A percentile compares a stretch with the other conserved stretches of the same genome.
Conservation (phyloP, 64 coral and sea anemone genomes). For the Montipora capricornis region DNA sequence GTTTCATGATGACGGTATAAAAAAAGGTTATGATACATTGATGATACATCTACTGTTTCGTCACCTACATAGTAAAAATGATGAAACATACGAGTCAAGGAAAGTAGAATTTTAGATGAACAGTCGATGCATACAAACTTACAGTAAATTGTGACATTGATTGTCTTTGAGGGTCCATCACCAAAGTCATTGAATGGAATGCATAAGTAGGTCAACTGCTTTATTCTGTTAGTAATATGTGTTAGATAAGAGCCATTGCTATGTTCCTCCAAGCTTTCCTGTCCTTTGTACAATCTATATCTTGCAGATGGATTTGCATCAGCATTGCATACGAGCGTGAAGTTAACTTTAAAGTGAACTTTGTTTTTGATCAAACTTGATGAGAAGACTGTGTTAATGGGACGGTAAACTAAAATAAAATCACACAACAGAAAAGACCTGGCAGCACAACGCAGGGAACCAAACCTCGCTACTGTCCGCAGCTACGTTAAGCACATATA, state of each 20-base stretch:
- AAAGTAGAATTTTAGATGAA: too few relatives aligned
- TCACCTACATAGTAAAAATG: too few relatives aligned
- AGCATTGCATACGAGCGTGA: not conserved
- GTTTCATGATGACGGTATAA: too few relatives aligned
- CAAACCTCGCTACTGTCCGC: too few relatives aligned
- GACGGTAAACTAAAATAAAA: not conserved
- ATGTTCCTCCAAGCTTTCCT: not conserved
- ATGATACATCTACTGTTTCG: too few relatives aligned
- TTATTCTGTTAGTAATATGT: not conserved
- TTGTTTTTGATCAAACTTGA: not conserved
- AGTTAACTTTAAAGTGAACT: not conserved
- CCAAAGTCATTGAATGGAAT: not conserved
- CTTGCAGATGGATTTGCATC: not conserved
- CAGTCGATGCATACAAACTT: not conserved
- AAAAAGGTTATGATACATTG: too few relatives aligned
- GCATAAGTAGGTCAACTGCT: not conserved
- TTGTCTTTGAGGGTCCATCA: not conserved
- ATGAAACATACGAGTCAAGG: too few relatives aligned
- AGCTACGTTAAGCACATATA: too few relatives aligned
- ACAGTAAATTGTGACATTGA: not conserved
- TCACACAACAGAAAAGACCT: too few relatives aligned
- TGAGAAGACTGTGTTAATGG: not conserved
- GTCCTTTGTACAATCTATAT: not conserved
- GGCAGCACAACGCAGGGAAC: too few relatives aligned
- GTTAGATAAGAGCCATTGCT: not conserved